A percentile compares a stretch with the other conserved stretches of the same genome.
These are phyloP conservation scores for Melanotaenia trifasciata DNA, from an alignment of 2,797 vertebrate genomes.

Conservation along the genomic window DNA sequence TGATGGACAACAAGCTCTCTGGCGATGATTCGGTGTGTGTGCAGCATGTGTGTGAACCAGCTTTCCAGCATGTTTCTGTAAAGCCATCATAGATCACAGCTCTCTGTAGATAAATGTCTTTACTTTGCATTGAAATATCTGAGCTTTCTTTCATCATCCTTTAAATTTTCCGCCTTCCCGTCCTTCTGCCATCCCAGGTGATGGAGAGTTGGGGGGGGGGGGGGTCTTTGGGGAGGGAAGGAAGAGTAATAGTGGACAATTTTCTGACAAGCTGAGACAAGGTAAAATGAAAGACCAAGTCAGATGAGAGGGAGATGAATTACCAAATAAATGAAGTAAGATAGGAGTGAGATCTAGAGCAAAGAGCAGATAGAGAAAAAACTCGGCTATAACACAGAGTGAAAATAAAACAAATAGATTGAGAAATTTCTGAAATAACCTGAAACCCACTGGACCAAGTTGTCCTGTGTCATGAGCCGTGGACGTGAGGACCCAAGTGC, in stretches of 20 bases:
- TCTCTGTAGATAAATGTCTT: slow-evolving; percentile 43
- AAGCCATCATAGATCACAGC: slow-evolving; percentile 47
- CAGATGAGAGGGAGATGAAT: slow-evolving; percentile 24
- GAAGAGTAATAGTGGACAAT: slow-evolving; percentile 41
- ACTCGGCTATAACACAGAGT: too few relatives aligned
- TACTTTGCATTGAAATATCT: slow-evolving; percentile 52
- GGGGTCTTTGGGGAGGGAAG: slow-evolving; percentile 28
- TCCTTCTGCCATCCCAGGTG: slow-evolving; percentile 33
- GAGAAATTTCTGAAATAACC: too few relatives aligned
- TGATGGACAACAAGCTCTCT: slow-evolving; percentile 48
- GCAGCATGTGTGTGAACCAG: background rate
- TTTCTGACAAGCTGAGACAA: slow-evolving; percentile 35
- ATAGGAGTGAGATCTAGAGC: background rate
- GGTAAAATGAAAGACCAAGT: slow-evolving; percentile 21
- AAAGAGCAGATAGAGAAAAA: too few relatives aligned
- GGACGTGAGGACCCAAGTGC: too few relatives aligned
- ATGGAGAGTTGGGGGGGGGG: slow-evolving; percentile 39
- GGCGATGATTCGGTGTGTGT: slow-evolving; percentile 6
- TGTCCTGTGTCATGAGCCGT: too few relatives aligned
- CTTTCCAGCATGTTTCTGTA: slow-evolving; percentile 32
- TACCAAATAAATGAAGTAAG: slow-evolving; percentile 16
- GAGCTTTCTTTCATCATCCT: slow-evolving; percentile 26
- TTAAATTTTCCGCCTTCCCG: slow-evolving; percentile 4
- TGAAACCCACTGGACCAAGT: too few relatives aligned
- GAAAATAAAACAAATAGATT: too few relatives aligned